Evolutionary conservation across 2,888 invertebrate genomes (phyloP).

Genomic region (Sinopyrophorus schimmeli): DNA sequence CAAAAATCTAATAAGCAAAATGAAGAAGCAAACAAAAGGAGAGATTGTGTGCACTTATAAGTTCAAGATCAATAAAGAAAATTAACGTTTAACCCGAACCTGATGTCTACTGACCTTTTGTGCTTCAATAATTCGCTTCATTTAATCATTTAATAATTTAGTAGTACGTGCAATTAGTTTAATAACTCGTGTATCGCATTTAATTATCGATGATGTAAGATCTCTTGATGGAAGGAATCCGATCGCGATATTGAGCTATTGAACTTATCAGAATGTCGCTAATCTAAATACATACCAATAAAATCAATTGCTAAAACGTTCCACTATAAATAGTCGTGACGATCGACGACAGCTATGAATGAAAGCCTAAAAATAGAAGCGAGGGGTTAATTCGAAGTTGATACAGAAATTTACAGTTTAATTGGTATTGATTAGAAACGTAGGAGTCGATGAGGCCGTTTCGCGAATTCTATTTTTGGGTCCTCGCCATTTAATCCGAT

Average conservation of each 20-base stretch:
- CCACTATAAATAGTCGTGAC: conserved; percentile 14
- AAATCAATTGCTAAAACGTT: conserved; percentile 6
- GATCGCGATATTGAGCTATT: no score
- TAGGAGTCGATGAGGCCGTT: neutral
- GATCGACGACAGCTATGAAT: conserved; percentile 13
- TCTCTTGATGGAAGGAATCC: no score
- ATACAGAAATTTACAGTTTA: conserved; percentile 13
- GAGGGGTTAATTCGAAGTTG: conserved; percentile 18
- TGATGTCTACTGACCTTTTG: conserved; percentile 24
- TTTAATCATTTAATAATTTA: conserved; percentile 19
- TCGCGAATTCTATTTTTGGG: neutral
- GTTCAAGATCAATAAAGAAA: conserved; percentile 17
- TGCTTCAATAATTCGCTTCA: conserved; percentile 21
- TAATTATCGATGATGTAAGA: no score
- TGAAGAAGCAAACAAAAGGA: no score
- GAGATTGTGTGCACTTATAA: no score
- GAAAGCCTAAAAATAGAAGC: conserved; percentile 15
- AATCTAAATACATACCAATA: no score
- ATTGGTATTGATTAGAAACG: conserved; percentile 3
- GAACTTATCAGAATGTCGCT: no score
- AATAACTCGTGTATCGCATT: no score
- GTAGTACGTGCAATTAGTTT: no score
- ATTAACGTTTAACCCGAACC: conserved; percentile 20
- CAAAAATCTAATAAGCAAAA: no score
- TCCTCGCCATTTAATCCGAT: conserved; percentile 18